Conservation (phyloP, 2,113 vertebrate species). For the Hippocampus guttulatus region DNA sequence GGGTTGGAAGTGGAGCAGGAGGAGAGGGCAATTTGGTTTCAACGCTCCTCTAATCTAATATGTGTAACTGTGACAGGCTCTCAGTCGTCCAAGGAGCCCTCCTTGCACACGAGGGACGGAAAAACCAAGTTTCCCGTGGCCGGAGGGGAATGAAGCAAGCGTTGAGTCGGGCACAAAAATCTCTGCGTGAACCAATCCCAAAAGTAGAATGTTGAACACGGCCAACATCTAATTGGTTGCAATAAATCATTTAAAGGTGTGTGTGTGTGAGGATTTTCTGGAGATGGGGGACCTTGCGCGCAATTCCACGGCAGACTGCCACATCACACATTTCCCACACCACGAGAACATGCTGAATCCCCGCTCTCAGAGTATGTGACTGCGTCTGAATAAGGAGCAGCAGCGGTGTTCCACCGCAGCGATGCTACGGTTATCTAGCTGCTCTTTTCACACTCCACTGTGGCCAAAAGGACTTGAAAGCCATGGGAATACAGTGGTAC, state of each 20-base stretch:
- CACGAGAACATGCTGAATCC: conserved; percentile 55
- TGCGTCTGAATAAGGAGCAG: conserved; percentile 19
- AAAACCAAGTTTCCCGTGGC: conserved; percentile 61
- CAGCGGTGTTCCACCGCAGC: conserved; percentile 40
- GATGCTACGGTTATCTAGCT: conserved; percentile 52
- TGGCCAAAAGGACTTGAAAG: conserved; percentile 32
- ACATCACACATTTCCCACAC: conserved; percentile 56
- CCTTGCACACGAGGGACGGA: conserved; percentile 55
- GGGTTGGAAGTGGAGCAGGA: conserved; percentile 36
- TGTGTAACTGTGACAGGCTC: conserved; percentile 74
- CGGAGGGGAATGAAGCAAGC: conserved; percentile 50
- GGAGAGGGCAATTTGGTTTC: conserved; percentile 66
- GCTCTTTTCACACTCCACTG: conserved; percentile 58
- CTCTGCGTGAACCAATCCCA: conserved; percentile 65
- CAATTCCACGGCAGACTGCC: conserved; percentile 46
- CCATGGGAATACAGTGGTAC: conserved; percentile 25
- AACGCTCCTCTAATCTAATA: conserved; percentile 72
- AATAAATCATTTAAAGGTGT: conserved; percentile 55
- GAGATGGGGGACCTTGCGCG: conserved; percentile 34
- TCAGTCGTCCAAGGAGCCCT: conserved; percentile 53
- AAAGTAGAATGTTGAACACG: conserved; percentile 64
- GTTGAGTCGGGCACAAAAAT: conserved; percentile 48
- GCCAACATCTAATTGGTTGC: conserved; percentile 56
- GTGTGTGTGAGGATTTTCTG: conserved; percentile 17
- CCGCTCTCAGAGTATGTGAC: conserved; percentile 2